Conservation (phyloP, 2,797 vertebrate species). For the Tragelaphus oryx region DNA sequence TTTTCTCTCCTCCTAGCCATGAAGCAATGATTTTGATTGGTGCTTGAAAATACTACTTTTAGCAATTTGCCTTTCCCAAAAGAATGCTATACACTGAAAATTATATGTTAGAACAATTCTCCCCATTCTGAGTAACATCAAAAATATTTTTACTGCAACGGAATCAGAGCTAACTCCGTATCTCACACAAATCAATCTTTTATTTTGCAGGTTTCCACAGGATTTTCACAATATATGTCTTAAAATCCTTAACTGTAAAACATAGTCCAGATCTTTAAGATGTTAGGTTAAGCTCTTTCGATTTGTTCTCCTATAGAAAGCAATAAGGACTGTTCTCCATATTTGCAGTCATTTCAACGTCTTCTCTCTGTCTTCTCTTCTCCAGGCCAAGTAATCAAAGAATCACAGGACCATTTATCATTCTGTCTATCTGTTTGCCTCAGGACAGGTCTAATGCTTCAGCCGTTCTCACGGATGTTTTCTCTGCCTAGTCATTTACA, state of each 20-base stretch:
- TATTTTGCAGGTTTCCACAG: not conserved
- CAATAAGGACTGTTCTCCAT: not conserved
- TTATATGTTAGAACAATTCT: not conserved
- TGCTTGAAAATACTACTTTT: not conserved
- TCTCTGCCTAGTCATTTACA: not conserved
- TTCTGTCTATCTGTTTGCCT: not conserved
- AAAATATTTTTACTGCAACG: not conserved
- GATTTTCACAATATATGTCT: not conserved
- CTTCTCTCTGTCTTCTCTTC: not conserved
- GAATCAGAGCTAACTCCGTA: not conserved
- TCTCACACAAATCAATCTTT: not conserved
- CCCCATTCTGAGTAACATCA: not conserved
- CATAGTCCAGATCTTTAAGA: not conserved
- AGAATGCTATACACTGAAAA: not conserved
- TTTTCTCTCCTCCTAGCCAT: not conserved
- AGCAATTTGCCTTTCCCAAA: not conserved
- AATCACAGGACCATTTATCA: not conserved
- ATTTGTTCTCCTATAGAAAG: not conserved
- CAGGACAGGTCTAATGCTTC: not conserved
- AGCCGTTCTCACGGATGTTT: not conserved
- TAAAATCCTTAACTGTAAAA: not conserved
- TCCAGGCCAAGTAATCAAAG: conserved; percentile 30
- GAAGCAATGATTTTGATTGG: not conserved
- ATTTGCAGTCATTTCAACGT: not conserved
- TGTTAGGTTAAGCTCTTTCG: not conserved